Evolutionary conservation across 2,113 vertebrate species (phyloP), one percentile per base, ranked within the genome.

Genomic region (Polyodon spathula): DNA sequence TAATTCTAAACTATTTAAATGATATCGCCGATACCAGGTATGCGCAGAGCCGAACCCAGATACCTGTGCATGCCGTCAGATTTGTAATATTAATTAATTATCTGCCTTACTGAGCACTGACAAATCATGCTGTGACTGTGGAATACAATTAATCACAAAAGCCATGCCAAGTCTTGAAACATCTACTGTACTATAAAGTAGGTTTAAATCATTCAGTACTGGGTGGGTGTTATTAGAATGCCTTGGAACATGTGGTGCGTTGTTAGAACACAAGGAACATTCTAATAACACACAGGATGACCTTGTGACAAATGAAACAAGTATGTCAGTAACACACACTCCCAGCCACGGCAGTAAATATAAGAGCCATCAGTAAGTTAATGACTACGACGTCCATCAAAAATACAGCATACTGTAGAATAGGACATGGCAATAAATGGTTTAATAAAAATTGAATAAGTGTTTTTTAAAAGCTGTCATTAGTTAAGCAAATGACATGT

Each of bases 51-150:
- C 4, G 27, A 55, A 16, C 15, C 27, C 16, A 55, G 9, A 55
- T 12, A 17, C 17, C 37, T 55, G 2, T n/a, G 16, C 7, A 55
- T 55, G 27, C n/a, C 15, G 53, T 37, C 17, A 3, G 37, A 38
- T 37, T 55, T 55, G 11, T 53, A 53, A 53, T 53, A 53, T 53
- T 53, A 53, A 55, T 55, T 55, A 4, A 55, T 55, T 55, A 6
- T 55, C 15, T 55, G 53, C 53, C 53, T 55, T 55, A 55, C 53
- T 55, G 53, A 55, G 53, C 53, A 55, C 53, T 55, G 53, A 55
- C 53, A 55, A 55, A 55, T 4, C 53, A 37, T 27, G 53, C 53
- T 55, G 53, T 55, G 53, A 10, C 53, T 10, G 11, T 9, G 53
- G 16, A 55, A 37, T 17, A 55, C 53, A 55, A 55, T 55, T 55